These are phyloP conservation scores for Kryptopterus vitreolus DNA, from an alignment of 2,797 vertebrate genomes.

Conservation along the genomic window DNA sequence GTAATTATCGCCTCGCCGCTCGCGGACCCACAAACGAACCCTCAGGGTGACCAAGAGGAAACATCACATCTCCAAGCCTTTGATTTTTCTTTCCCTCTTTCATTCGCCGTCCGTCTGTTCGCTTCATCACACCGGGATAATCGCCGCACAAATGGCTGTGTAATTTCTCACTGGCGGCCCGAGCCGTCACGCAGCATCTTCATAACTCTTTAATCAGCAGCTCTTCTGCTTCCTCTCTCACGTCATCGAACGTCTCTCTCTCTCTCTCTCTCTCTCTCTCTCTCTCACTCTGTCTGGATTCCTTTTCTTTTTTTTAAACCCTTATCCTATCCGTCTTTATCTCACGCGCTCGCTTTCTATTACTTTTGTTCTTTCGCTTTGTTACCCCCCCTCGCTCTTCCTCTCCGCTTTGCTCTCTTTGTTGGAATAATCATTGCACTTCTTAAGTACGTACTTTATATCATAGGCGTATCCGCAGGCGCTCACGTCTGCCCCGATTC, in stretches of 20 bases:
- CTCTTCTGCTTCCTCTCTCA: conserved; percentile 2
- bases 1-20: not conserved
- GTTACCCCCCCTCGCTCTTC: not conserved
- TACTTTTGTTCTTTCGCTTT: conserved; percentile 10
- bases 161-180: conserved; percentile 40
- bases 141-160: conserved; percentile 49
- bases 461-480: conserved; percentile 22
- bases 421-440: conserved; percentile 10
- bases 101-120: conserved; percentile 2
- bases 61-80: not conserved
- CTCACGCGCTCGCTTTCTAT: not conserved
- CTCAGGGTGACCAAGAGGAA: conserved; percentile 17
- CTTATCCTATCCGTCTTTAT: conserved; percentile 15
- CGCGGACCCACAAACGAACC: conserved; percentile 26
- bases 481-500: conserved; percentile 28
- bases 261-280: not conserved
- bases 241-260: too few relatives aligned
- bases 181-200: conserved; percentile 39
- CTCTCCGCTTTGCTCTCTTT: not conserved
- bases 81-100: conserved; percentile 6
- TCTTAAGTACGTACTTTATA: conserved; percentile 18
- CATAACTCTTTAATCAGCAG: conserved; percentile 49
- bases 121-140: conserved; percentile 36
- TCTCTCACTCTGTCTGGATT: not conserved
- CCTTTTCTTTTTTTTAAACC: not conserved